These are phyloP conservation scores for Hypotaenidia okinawae DNA, from an alignment of 2,797 vertebrate species.

Conservation along the genomic window DNA sequence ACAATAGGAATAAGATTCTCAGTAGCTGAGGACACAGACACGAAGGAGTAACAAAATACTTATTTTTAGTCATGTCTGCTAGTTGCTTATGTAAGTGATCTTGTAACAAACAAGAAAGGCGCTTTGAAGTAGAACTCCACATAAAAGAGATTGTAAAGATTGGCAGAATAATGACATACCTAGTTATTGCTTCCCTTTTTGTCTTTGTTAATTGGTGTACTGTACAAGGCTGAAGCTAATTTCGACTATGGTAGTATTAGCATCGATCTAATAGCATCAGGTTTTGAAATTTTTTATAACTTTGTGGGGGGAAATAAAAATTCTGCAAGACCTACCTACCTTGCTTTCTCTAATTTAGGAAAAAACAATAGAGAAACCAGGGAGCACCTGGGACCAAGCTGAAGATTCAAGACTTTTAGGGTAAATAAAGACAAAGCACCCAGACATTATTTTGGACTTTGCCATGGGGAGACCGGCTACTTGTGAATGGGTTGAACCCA, in stretches of 20 bases:
- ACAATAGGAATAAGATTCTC: background rate
- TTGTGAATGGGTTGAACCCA: too few species aligned
- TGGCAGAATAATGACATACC: constrained; percentile 1
- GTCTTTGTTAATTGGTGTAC: constrained; percentile 12
- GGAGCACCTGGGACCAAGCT: background rate
- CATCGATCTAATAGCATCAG: background rate
- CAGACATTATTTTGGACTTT: too few species aligned
- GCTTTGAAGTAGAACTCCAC: constrained; percentile 33
- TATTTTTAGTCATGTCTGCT: constrained; percentile 6
- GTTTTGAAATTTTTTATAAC: background rate
- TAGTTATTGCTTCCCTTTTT: background rate
- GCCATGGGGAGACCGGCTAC: too few species aligned
- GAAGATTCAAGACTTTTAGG: background rate
- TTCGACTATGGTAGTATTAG: background rate
- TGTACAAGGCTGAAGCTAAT: background rate
- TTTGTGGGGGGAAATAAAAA: background rate
- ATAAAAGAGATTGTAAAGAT: constrained; percentile 13
- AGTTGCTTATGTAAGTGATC: constrained; percentile 27
- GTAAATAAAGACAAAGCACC: background rate
- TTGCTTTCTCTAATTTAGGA: background rate
- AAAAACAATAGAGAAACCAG: background rate
- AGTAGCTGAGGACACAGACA: background rate
- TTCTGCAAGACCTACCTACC: background rate
- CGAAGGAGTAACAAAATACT: background rate
- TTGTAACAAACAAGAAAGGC: background rate